Evolutionary conservation across 1,140 invertebrate species (phyloP), one percentile per base, ranked within the genome.

Genomic region (Venturia canescens): DNA sequence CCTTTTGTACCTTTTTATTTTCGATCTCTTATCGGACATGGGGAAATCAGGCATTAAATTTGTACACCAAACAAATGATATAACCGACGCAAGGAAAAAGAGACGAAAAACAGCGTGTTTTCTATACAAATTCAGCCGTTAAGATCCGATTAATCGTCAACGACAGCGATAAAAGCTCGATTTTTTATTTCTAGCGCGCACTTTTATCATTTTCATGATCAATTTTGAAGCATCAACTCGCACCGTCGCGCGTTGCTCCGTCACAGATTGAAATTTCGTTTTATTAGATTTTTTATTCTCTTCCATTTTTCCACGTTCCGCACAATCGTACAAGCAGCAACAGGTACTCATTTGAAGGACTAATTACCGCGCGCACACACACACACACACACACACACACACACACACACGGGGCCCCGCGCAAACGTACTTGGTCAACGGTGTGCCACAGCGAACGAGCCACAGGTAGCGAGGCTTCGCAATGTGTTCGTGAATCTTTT

Each of bases 291-390:
- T n/a, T n/a, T n/a, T n/a, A n/a, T n/a, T n/a, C n/a, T n/a, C n/a
- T n/a, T 34, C 7, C 7, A 34, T 80, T 83, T 83, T 74, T 82
- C 82, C 63, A 23, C 18, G 18, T 26, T 71, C 38, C n/a, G 31
- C 69, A 71, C 69, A 38, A 71, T 31, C 69, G 67, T 18, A 0
- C 27, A 66, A 50, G 50, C 50, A 53, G 84, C 85, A 87, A 87
- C 85, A 87, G 85, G 85, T 87, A 86, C 72, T 82, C 63, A 87
- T 85, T 86, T 84, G 18, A 21, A 26, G 57, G 82, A 80, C 70
- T 86, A 88, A 86, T 81, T 84, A 83, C 82, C 82, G 21, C 27
- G 80, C 70, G 48, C 67, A 70, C 70, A 74, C 81, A 1, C 50
- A 13, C 50, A n/a, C 50, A n/a, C 11, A 53, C 50, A 53, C 15